These are phyloP conservation scores for Mobula birostris DNA, from an alignment of 2,113 vertebrate species.

Conservation along the genomic window DNA sequence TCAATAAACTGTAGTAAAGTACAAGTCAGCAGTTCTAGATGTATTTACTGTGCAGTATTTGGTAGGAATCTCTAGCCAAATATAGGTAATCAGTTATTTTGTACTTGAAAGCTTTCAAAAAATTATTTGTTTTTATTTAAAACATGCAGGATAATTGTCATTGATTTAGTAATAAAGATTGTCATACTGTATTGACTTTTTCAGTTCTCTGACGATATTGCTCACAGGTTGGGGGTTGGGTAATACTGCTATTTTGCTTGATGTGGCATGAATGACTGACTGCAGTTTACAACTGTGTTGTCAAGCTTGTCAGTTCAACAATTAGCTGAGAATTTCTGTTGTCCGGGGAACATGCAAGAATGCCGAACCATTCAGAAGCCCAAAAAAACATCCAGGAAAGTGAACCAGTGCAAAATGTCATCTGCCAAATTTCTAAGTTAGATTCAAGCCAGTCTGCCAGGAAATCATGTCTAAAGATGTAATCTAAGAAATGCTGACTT, in stretches of 20 bases:
- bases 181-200: not conserved
- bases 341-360: constrained; percentile 30
- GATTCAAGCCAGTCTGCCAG: not conserved
- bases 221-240: constrained; percentile 19
- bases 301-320: constrained; percentile 26
- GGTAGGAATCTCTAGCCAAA: no score
- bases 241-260: not conserved
- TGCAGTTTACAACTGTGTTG: constrained; percentile 26
- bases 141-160: not conserved
- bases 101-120: not conserved
- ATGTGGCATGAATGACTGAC: constrained; percentile 10
- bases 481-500: not conserved
- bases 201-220: not conserved
- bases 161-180: not conserved
- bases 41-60: no score
- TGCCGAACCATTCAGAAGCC: constrained; percentile 20
- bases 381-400: not conserved
- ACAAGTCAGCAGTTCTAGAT: not conserved
- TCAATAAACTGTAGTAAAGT: no score
- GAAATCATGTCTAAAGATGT: not conserved
- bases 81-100: not conserved
- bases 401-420: constrained; percentile 1
- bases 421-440: not conserved
- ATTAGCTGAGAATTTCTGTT: constrained; percentile 26
- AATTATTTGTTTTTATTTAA: not conserved